A percentile compares a stretch with the other conserved stretches of the same genome.
phyloP scores from a whole-genome alignment of 2,888 invertebrate genomes.

The Ptychoptera albimana region DNA sequence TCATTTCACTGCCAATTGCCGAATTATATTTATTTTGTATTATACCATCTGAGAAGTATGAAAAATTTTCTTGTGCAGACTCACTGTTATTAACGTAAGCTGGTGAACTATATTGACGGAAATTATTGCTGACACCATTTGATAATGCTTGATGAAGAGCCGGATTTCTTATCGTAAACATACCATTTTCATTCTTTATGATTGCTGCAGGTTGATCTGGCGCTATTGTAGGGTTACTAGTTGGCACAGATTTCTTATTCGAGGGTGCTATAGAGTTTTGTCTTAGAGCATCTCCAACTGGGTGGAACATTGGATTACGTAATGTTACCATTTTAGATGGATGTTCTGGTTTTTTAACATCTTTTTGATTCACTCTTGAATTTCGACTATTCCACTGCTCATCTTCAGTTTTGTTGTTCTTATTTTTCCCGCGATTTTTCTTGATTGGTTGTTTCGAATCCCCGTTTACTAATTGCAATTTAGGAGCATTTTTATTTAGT shows the following conservation, averaged over 20 bases:
- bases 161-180: constrained; percentile 73
- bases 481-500: constrained; percentile 9
- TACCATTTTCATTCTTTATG: constrained; percentile 55
- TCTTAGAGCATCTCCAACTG: constrained; percentile 33
- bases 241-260: constrained; percentile 17
- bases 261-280: constrained; percentile 32
- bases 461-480: constrained; percentile 10
- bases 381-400: constrained; percentile 12
- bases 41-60: constrained; percentile 9
- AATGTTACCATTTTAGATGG: constrained; percentile 54
- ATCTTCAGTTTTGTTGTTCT: constrained; percentile 9
- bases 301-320: constrained; percentile 57
- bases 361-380: constrained; percentile 10
- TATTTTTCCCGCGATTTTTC: constrained; percentile 16
- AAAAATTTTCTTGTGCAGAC: constrained; percentile 14
- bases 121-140: constrained; percentile 22
- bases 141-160: constrained; percentile 29
- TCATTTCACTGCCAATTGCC: constrained; percentile 30
- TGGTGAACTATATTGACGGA: constrained; percentile 24
- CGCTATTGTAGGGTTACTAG: constrained; percentile 12
- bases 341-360: background rate
- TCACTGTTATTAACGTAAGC: constrained; percentile 25
- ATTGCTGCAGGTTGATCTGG: constrained; percentile 45
- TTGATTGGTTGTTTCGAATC: constrained; percentile 11
- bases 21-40: constrained; percentile 19